Evolutionary conservation across 2,888 invertebrate genomes (phyloP).

Genomic region (Macrosiphum euphorbiae): DNA sequence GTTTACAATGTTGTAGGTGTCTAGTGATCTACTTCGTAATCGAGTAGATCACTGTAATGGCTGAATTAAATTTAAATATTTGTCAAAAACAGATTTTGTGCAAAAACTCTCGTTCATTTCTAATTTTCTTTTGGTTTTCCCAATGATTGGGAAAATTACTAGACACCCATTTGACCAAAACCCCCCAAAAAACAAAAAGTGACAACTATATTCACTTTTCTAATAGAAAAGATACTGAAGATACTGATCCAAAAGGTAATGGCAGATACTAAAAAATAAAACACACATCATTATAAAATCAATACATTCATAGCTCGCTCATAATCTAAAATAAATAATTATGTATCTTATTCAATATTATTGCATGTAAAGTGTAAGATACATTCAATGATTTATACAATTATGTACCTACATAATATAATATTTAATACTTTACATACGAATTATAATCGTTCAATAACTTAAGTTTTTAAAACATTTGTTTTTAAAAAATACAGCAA

Average conservation of each 20-base stretch:
- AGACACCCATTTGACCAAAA: too few species aligned
- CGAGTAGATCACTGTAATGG: not conserved
- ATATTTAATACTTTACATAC: too few species aligned
- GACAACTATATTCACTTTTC: not conserved
- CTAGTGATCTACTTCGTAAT: not conserved
- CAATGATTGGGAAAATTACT: too few species aligned
- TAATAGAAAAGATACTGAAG: not conserved
- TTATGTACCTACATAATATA: too few species aligned
- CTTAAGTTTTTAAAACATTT: not conserved
- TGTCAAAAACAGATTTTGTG: too few species aligned
- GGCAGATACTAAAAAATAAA: not conserved
- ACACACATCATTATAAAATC: not conserved
- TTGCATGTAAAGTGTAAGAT: not conserved
- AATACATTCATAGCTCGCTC: not conserved
- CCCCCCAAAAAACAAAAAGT: not conserved
- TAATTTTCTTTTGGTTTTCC: too few species aligned
- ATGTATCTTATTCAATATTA: not conserved
- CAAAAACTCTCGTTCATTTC: too few species aligned
- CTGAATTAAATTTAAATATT: not conserved
- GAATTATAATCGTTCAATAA: not conserved
- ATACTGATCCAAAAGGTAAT: not conserved
- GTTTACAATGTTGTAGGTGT: not conserved
- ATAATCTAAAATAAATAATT: not conserved
- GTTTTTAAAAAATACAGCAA: not conserved
- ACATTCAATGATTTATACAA: too few species aligned